These are phyloP conservation scores for Sporophila hypoxantha DNA, from an alignment of 2,113 vertebrate species.

Conservation along the genomic window DNA sequence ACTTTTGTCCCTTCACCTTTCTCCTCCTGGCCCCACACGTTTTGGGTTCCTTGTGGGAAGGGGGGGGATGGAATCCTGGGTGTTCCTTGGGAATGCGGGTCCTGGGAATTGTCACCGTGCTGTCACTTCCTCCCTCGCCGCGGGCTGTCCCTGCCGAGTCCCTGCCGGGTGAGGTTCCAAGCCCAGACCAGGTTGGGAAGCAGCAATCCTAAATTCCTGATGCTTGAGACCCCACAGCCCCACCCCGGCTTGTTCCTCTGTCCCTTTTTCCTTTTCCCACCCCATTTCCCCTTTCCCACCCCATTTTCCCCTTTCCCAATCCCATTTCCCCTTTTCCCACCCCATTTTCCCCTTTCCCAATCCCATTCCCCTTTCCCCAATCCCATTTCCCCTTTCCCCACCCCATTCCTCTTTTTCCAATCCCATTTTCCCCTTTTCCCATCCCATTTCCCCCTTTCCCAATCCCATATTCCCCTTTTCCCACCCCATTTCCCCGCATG, in stretches of 20 bases:
- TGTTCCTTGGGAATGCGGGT: background rate
- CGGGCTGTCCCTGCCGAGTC: background rate
- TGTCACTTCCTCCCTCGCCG: background rate
- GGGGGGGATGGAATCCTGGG: background rate
- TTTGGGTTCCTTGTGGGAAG: background rate
- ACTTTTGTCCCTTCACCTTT: background rate
- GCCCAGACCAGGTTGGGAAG: background rate
- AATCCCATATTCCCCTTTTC: background rate
- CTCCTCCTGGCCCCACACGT: background rate
- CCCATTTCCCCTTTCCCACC: background rate
- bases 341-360: background rate
- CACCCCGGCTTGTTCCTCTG: background rate
- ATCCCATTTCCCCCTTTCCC: background rate
- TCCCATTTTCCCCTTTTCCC: no score
- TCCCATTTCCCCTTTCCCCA: fast-evolving
- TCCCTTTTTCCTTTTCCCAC: background rate
- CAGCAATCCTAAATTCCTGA: constrained; percentile 69
- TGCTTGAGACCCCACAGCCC: background rate
- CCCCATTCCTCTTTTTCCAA: background rate
- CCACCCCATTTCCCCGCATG: background rate
- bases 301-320: no score
- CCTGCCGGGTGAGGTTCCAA: background rate
- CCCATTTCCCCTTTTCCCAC: background rate
- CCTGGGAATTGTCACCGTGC: background rate
- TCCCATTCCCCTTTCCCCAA: background rate